Conservation (phyloP, 2,113 vertebrate genomes). For the Syrrhaptes paradoxus region DNA sequence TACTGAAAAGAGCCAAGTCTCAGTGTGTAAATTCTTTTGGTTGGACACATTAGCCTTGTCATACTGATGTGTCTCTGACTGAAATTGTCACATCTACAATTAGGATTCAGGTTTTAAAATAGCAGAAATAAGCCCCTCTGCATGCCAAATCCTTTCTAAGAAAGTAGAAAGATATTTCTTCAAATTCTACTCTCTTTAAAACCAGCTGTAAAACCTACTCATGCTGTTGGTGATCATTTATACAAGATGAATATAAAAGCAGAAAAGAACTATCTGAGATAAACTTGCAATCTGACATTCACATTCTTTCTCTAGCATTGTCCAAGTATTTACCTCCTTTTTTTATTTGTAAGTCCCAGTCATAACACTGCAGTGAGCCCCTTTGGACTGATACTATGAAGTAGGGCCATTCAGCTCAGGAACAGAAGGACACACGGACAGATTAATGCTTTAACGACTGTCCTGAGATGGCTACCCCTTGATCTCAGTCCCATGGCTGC, state of each 20-base stretch:
- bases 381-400: accelerated
- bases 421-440: background rate
- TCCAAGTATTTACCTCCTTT: background rate
- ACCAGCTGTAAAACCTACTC: background rate
- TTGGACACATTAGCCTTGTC: background rate
- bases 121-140: background rate
- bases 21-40: background rate
- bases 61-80: background rate
- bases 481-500: background rate
- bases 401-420: background rate
- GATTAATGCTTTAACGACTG: background rate
- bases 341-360: too few species aligned
- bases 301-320: background rate
- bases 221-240: background rate
- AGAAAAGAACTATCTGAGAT: background rate
- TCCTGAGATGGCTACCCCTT: background rate
- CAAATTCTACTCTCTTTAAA: background rate
- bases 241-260: background rate
- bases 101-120: background rate
- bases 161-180: background rate
- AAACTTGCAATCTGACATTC: background rate
- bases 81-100: background rate
- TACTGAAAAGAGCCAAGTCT: background rate
- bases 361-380: background rate
- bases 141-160: background rate